Base-by-base conservation (phyloP, 2,888 invertebrate genomes). In the Epistrophe eligans region DNA sequence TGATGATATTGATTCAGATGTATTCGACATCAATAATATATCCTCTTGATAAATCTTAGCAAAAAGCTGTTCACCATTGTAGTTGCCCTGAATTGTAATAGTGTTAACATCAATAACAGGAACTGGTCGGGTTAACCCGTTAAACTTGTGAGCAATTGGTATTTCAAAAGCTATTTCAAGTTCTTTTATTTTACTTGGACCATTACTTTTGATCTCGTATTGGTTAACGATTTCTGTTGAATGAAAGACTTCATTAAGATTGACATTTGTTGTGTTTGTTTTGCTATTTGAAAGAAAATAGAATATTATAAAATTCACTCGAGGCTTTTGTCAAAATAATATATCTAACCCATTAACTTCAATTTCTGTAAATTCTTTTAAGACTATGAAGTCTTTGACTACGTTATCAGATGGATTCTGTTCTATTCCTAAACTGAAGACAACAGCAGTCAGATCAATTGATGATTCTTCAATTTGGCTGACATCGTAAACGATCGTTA, bases 391-490 rank as follows among this genome's bases (percentile, higher is more conserved):
- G 80, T 90, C 91, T 0, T 62, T 89, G 11, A 90, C 88, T 28
- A 89, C 80, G 85, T 93, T 93, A 77, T 93, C 91, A 10, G 43
- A 67, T 0, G 91, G 90, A 84, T 90, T 91, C 5, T 87, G 79
- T 74, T 93, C 93, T 19, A 89, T 89, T n/a, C 93, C 93, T 2
- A 93, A 92, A 88, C 93, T 93, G 43, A 91, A 92, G 7, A 92
- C 92, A 70, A 91, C 91, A 0, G 93, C 93, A 2, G 87, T 90
- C 32, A 93, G 90, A 17, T 90, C 89, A 80, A 93, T 88, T 3
- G 89, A 88, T 4, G 87, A 88, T 0, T 93, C 93, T 24, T 90
- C 89, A 19, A 93, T 88, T n/a, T 89, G 89, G 64, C 91, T 91
- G 0, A 91, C 91, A 90, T 93, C 93, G 50, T 92, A 92, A 38